Evolutionary conservation across 2,797 vertebrate genomes (phyloP).

Genomic region (Protosalanx chinensis): DNA sequence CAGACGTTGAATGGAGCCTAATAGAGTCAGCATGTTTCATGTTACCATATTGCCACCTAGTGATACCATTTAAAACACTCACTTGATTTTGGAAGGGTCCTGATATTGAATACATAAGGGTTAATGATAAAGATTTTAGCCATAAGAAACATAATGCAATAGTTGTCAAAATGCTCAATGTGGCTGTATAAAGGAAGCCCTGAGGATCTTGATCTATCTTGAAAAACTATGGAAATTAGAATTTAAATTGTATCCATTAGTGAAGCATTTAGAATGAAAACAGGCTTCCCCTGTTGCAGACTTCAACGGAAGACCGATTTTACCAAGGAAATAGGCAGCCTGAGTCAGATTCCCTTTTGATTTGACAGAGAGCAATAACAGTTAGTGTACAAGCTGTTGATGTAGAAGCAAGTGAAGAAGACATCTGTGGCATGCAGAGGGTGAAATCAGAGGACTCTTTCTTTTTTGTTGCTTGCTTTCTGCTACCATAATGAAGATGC

Average conservation of each 20-base stretch:
- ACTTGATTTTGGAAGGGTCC: constrained; percentile 29
- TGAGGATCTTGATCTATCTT: not conserved
- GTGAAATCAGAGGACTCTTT: constrained; percentile 24
- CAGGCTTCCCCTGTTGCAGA: constrained; percentile 47
- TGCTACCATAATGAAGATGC: not conserved
- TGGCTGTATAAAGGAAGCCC: too few relatives aligned
- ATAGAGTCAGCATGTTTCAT: constrained; percentile 47
- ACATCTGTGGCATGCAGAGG: constrained; percentile 28
- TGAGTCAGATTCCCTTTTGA: constrained; percentile 46
- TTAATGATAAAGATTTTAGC: too few relatives aligned
- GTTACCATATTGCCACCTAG: constrained; percentile 82
- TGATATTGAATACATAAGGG: too few relatives aligned
- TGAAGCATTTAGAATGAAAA: constrained; percentile 44
- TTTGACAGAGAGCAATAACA: constrained; percentile 57
- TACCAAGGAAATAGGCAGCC: constrained; percentile 58
- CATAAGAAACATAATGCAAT: too few relatives aligned
- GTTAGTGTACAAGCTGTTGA: constrained; percentile 42
- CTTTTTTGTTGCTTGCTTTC: not conserved
- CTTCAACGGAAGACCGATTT: constrained; percentile 58
- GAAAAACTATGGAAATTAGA: constrained; percentile 28
- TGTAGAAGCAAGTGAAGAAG: constrained; percentile 39
- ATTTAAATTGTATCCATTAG: constrained; percentile 46
- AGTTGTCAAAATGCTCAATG: too few relatives aligned
- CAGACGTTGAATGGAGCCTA: constrained; percentile 40
- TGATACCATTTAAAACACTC: constrained; percentile 52